A percentile compares a stretch with the other conserved stretches of the same genome.
phyloP scores from a whole-genome alignment of 2,888 invertebrate species.

The Beris chalybata region DNA sequence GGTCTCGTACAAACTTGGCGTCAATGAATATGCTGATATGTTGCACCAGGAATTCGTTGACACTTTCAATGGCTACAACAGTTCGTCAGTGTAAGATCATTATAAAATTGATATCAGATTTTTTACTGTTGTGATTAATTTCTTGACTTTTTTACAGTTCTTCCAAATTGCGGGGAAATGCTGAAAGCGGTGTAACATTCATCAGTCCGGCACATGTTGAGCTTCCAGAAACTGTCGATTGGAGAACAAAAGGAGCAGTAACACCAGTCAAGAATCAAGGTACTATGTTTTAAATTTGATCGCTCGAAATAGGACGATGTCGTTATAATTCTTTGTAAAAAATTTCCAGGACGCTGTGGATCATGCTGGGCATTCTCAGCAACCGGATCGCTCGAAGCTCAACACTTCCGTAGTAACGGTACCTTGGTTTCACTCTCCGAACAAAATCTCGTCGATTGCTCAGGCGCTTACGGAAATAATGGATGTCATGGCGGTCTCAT shows the following conservation, averaged over 20 bases:
- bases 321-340: neutral
- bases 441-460: conserved; percentile 91
- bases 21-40: conserved; percentile 88
- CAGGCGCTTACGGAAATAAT: conserved; percentile 78
- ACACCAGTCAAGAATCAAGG: conserved; percentile 89
- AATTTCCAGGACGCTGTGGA: conserved; percentile 68
- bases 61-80: conserved; percentile 69
- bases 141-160: neutral
- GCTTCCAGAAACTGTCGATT: conserved; percentile 75
- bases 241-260: conserved; percentile 83
- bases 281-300: conserved; percentile 44
- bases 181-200: conserved; percentile 41
- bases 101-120: neutral
- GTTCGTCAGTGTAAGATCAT: conserved; percentile 39
- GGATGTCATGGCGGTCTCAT: conserved; percentile 80
- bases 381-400: conserved; percentile 90
- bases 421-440: conserved; percentile 82
- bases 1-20: conserved; percentile 66
- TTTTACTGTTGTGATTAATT: too few species aligned
- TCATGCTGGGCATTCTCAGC: conserved; percentile 93
- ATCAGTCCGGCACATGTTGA: conserved; percentile 62
- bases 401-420: conserved; percentile 79
- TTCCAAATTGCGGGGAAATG: neutral
- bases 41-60: conserved; percentile 78
- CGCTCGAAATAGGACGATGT: neutral